Conservation (phyloP, 1,140 invertebrate species). For the Drosophila truncata region DNA sequence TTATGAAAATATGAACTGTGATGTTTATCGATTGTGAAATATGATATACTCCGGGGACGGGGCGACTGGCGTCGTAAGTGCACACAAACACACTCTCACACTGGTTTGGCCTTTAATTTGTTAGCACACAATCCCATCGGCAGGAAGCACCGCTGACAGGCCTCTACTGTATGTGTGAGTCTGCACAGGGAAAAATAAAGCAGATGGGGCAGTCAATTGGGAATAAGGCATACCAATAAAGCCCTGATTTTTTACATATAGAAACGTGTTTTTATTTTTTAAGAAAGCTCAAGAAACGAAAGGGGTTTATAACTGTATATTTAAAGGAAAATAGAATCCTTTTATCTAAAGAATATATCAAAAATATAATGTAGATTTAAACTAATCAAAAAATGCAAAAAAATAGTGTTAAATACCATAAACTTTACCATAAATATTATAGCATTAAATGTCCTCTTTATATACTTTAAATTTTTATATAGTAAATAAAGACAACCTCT, state of each 20-base stretch:
- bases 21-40: slow-evolving; percentile 85
- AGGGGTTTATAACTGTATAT: neutral
- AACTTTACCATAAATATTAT: too few species aligned
- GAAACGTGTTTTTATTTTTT: neutral
- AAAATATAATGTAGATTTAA: too few species aligned
- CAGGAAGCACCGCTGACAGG: slow-evolving; percentile 49
- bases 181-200: slow-evolving; percentile 6
- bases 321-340: neutral
- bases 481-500: too few species aligned
- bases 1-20: slow-evolving; percentile 84
- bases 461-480: too few species aligned
- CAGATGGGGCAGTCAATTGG: neutral
- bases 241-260: neutral
- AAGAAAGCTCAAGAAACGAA: too few species aligned
- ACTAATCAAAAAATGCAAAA: too few species aligned
- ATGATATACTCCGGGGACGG: slow-evolving; percentile 61
- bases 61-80: slow-evolving; percentile 26
- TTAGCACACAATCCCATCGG: slow-evolving; percentile 60
- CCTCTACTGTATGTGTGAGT: neutral
- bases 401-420: too few species aligned
- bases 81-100: slow-evolving; percentile 20
- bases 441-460: too few species aligned
- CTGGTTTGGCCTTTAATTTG: slow-evolving; percentile 77
- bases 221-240: neutral
- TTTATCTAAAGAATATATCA: too few species aligned